Evolutionary conservation across 2,888 invertebrate genomes (phyloP), one percentile per base, ranked within the genome.

Genomic region (Xanthia togata): DNA sequence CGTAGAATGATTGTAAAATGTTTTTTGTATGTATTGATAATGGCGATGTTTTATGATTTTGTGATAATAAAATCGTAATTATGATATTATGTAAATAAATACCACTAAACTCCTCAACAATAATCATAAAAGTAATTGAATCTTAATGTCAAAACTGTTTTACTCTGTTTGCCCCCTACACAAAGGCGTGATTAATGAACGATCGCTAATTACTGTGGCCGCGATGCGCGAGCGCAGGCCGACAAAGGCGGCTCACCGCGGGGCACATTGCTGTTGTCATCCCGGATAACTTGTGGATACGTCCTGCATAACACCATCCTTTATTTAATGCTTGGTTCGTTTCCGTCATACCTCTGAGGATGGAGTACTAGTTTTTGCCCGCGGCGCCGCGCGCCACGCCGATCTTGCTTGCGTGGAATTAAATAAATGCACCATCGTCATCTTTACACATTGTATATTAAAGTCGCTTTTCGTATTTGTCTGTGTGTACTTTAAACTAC

Each of bases 141-240:
- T 70, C 6, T 78, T 68, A 74, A 81, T 70, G 78, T 74, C 70
- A 83, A 78, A 81, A 53, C 64, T 65, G 65, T 76, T 79, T 70
- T 74, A 77, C 62, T 78, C 60, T 71, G 73, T 81, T 80, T 71
- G 79, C 80, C 76, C 63, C 70, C 53, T 63, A 72, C 63, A 78
- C 73, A 60, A 81, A 75, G 69, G 74, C 84, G 73, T 88, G 88
- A 90, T 89, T 85, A 89, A 89, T 88, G 88, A 82, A 83, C 83
- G 72, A 69, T 74, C 76, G 85, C 78, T 90, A 90, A 90, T 90
- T 89, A 86, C 82, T 77, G 71, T 59, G 86, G 74, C 84, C 83
- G 84, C 70, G 75, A 79, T 87, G 86, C 84, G 76, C 80, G 57
- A 64, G 73, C 77, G 75, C 87, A 78, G 23, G 76, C 86, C 78